Conservation (phyloP, 1,140 invertebrate species). For the Andricus grossulariae region DNA sequence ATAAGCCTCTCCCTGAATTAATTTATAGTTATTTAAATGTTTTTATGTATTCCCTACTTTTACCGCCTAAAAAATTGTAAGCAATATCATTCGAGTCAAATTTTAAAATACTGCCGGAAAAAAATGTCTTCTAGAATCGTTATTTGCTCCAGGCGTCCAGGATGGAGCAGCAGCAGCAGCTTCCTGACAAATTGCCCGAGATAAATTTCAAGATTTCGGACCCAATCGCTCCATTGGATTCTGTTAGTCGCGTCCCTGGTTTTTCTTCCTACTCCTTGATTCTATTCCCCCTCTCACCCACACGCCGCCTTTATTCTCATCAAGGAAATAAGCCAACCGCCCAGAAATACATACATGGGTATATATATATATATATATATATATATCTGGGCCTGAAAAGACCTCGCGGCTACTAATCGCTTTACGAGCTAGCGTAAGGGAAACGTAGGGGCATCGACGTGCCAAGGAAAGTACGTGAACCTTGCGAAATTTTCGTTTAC, state of each 20-base stretch:
- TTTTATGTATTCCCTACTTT: too few species aligned
- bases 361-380: not conserved
- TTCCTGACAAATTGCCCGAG: slow-evolving; percentile 66
- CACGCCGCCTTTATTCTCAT: slow-evolving; percentile 35
- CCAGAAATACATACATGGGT: slow-evolving; percentile 17
- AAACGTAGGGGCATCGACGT: slow-evolving; percentile 40
- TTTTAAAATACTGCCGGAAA: not conserved
- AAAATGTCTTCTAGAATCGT: slow-evolving; percentile 25
- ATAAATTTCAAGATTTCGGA: slow-evolving; percentile 69
- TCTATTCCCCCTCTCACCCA: slow-evolving; percentile 42
- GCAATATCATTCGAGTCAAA: slow-evolving; percentile 26
- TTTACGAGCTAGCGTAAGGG: slow-evolving; percentile 63
- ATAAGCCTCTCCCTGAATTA: too few species aligned
- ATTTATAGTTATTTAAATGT: too few species aligned
- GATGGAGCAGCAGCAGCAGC: slow-evolving; percentile 19
- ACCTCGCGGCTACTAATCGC: slow-evolving; percentile 70
- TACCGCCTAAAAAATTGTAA: not conserved
- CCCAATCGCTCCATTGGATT: slow-evolving; percentile 49
- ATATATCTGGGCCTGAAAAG: slow-evolving; percentile 50
- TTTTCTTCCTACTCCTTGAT: slow-evolving; percentile 34
- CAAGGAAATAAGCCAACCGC: slow-evolving; percentile 50
- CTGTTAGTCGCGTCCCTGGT: slow-evolving; percentile 23
- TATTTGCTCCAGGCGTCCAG: slow-evolving; percentile 38
- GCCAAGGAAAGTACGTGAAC: slow-evolving; percentile 70
- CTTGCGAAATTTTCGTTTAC: slow-evolving; percentile 77